phyloP scores from a whole-genome alignment of 2,797 vertebrate genomes.

The Rallus crepitans region DNA sequence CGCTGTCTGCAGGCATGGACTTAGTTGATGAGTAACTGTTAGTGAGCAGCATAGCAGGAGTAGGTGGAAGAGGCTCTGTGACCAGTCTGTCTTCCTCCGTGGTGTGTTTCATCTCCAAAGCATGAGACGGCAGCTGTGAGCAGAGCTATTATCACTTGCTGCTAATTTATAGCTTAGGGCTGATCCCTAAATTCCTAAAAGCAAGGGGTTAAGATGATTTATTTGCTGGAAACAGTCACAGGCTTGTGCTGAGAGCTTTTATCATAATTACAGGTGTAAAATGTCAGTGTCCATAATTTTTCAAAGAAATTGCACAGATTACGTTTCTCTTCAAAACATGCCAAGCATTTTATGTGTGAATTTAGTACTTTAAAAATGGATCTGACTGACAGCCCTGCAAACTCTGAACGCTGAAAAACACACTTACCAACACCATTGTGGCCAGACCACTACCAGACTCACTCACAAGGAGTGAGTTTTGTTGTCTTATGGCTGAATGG shows the following conservation, averaged over 20 bases:
- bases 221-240: background rate
- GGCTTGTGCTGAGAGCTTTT: slow-evolving; percentile 50
- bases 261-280: slow-evolving; percentile 69
- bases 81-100: fast-evolving
- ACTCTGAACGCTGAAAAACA: no score
- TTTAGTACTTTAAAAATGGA: background rate
- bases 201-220: slow-evolving; percentile 36
- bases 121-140: slow-evolving; percentile 1
- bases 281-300: slow-evolving; percentile 49
- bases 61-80: background rate
- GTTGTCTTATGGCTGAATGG: background rate
- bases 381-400: background rate
- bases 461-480: background rate
- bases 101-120: slow-evolving; percentile 14
- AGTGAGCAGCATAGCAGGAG: background rate
- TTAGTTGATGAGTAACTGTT: background rate
- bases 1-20: background rate
- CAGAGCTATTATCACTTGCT: background rate
- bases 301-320: slow-evolving; percentile 39
- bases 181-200: background rate
- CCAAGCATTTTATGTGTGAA: background rate
- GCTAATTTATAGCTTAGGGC: slow-evolving; percentile 11
- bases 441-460: background rate
- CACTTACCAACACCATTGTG: no score
- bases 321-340: background rate